Base-by-base conservation (phyloP, 2,888 invertebrate genomes). In the Hyposoter dolosus region DNA sequence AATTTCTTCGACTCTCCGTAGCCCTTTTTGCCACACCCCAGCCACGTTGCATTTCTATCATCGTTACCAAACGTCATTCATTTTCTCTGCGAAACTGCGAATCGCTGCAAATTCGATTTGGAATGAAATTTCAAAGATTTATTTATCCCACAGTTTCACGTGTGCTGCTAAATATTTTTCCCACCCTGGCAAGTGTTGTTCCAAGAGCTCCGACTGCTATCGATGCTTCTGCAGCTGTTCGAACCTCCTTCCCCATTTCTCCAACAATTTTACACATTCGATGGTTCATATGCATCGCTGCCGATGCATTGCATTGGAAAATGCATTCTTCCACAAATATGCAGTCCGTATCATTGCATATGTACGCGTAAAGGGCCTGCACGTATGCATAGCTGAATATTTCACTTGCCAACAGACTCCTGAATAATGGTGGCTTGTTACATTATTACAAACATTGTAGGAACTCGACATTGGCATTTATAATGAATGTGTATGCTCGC, bases 131-230 rank as follows among this genome's bases (percentile, higher is more conserved):
- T 60, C 74, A 7, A 32, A 65, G 56, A 75, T 75, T 80, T 69
- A 80, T 80, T 84, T 80, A 84, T 84, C 75, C 80, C 71, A 32
- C 60, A 47, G 69, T n/a, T 53, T 80, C 47, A 47, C 71, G 35
- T 71, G 79, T 69, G 43, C 50, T 80, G 32, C 60, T 53, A 45
- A 35, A 69, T 69, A 69, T 53, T 17, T 63, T 19, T 69, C 71
- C 43, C 53, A 9, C 50, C 63, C 32, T 43, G 45, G 43, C 60
- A 19, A 63, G 63, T 19, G 60, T 68, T 23, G 63, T 63, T 77
- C 45, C 47, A 47, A 28, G 40, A 47, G 45, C 63, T 17, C 60
- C 19, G 3, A 19, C 71, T 32, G 69, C 68, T 28, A 32, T 43
- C 35, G 9, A n/a, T 53, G n/a, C 35, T 7, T 40, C 66, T 7